Base-by-base conservation (phyloP, 2,113 vertebrate species). In the Amphiprion ocellaris region DNA sequence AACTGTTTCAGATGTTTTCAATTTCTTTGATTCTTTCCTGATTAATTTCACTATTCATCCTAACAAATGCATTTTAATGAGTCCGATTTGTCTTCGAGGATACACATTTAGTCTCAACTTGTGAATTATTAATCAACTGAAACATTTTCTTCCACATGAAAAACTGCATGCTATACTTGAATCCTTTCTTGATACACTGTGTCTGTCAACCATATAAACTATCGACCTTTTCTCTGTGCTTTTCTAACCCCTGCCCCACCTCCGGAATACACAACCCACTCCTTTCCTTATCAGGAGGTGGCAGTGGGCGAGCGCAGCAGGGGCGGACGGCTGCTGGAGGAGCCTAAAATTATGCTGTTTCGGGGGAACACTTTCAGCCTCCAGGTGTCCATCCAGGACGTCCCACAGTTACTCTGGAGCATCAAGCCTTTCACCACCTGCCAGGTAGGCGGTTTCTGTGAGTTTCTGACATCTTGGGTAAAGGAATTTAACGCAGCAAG, bases 391-490 rank as follows among this genome's bases (percentile, higher is more conserved):
- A 96, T 99, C 91, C 96, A 97, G 11, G 97, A 99, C 37, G 92
- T 99, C 68, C 97, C 97, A 41, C 97, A 97, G 10, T 96, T 97
- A 89, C 95, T 98, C 80, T 99, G 97, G 97, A 97, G 95, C 87
- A 98, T 98, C 78, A 99, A 98, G 94, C 97, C 97, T 72, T 97
- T 98, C 89, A 97, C 96, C 81, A 97, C 97, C 30, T 98, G 97
- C 89, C 97, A 99, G 97, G 97, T 99, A 86, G 37, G 69, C 8
- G 19, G 39, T 17, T 24, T 44, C 24, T 60, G 21, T 21, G 26
- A 8, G 23, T 53, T 15, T 64, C 62, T 41, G 21, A 76, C 24
- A 4, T 4, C 54, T 3, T 28, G 19, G 7, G 33, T 49, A 0
- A 26, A 70, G 9, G 24, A 4, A 60, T 21, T 10, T 21, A 50